A percentile compares a stretch with the other conserved stretches of the same genome.
These are phyloP conservation scores for Leucania comma DNA, from an alignment of 2,888 invertebrate genomes.

Conservation along the genomic window DNA sequence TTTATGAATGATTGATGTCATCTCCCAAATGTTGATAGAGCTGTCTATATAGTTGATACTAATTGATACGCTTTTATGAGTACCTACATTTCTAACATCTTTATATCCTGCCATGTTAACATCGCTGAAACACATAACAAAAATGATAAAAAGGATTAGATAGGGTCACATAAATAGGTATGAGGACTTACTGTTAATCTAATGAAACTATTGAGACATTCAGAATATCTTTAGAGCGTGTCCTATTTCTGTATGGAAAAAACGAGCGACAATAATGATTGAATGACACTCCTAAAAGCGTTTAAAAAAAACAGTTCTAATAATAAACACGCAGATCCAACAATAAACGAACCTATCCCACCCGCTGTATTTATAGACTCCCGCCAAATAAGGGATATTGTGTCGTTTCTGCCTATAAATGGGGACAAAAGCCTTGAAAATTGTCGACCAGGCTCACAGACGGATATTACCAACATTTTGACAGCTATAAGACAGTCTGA, in stretches of 20 bases:
- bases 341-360: slow-evolving; percentile 16
- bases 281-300: neutral
- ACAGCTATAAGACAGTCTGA: slow-evolving; percentile 22
- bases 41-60: slow-evolving; percentile 6
- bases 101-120: neutral
- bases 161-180: too few relatives aligned
- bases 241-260: neutral
- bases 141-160: neutral
- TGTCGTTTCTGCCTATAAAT: slow-evolving; percentile 43
- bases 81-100: neutral
- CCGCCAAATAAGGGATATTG: slow-evolving; percentile 44
- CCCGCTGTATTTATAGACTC: slow-evolving; percentile 50
- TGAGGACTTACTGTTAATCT: neutral
- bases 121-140: neutral
- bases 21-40: slow-evolving; percentile 17
- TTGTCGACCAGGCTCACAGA: slow-evolving; percentile 14
- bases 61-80: slow-evolving; percentile 17
- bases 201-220: neutral
- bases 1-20: slow-evolving; percentile 39
- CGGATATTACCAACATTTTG: slow-evolving; percentile 28
- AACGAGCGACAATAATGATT: neutral
- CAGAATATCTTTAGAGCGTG: neutral
- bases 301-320: slow-evolving; percentile 7
- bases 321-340: neutral
- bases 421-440: slow-evolving; percentile 44